These are phyloP conservation scores for Taeniopygia guttata DNA, from an alignment of 2,797 vertebrate species.

Conservation along the genomic window DNA sequence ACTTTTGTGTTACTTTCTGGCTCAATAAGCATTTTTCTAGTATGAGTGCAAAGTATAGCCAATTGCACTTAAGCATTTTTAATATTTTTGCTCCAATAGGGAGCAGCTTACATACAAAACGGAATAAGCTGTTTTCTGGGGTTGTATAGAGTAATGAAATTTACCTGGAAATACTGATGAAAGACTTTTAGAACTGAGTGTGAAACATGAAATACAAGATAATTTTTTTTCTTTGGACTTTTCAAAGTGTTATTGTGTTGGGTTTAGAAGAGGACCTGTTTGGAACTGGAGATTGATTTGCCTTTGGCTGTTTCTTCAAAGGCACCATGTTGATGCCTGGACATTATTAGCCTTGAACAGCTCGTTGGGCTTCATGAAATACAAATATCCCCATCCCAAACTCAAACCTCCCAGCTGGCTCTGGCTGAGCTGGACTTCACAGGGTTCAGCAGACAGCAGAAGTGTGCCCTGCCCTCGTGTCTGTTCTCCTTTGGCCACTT, in stretches of 20 bases:
- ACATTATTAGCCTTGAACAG: not conserved
- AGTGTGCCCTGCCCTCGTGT: fast-evolving
- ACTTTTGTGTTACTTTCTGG: conserved; percentile 71
- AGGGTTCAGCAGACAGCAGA: not conserved
- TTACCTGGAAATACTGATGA: conserved; percentile 28
- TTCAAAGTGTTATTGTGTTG: not conserved
- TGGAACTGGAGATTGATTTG: not conserved
- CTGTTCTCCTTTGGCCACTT: not conserved
- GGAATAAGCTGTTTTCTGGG: conserved; percentile 36
- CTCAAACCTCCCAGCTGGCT: not conserved
- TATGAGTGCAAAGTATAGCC: conserved; percentile 62
- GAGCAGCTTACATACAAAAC: conserved; percentile 15
- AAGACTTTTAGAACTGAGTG: not conserved
- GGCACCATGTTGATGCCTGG: not conserved
- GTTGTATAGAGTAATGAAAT: not conserved
- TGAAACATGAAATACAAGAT: not conserved
- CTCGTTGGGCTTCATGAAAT: not conserved
- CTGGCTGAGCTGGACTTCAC: not conserved
- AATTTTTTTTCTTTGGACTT: not conserved
- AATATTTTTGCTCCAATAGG: conserved; percentile 61
- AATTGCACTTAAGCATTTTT: conserved; percentile 65
- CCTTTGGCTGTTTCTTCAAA: not conserved
- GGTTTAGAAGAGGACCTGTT: not conserved
- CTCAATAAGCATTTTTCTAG: conserved; percentile 73
- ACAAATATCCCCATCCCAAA: not conserved